Evolutionary conservation across 53 echinoderm and acorn worm genomes (phyloP).

Genomic region (Holothuria leucospilota): DNA sequence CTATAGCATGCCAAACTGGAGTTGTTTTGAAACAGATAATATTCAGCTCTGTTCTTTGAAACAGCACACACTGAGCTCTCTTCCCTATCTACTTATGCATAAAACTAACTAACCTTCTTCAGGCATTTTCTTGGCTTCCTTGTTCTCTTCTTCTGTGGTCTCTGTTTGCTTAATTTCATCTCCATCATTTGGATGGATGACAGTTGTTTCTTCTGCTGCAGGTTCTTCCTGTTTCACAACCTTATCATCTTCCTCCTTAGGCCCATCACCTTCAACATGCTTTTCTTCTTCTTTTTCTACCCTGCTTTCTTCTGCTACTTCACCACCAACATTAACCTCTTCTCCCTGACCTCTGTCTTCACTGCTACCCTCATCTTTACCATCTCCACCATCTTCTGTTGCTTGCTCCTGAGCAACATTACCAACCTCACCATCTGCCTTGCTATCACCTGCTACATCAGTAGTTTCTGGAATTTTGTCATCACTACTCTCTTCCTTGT

Average conservation of each 20-base stretch:
- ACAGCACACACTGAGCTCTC: too few species aligned
- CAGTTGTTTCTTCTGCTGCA: constrained; percentile 12
- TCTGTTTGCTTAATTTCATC: constrained; percentile 22
- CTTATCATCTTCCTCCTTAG: background rate
- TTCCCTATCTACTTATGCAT: too few species aligned
- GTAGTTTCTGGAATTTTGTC: background rate
- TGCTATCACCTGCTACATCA: background rate
- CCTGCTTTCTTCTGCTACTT: background rate
- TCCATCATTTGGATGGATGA: constrained; percentile 15
- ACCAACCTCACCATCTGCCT: background rate
- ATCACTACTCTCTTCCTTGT: background rate
- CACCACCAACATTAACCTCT: constrained; percentile 15
- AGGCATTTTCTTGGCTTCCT: constrained; percentile 23
- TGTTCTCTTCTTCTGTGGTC: constrained; percentile 20
- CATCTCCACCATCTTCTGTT: background rate
- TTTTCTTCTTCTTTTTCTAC: background rate
- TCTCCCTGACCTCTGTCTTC: background rate
- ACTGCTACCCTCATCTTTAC: background rate
- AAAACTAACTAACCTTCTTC: too few species aligned
- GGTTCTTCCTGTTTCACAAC: constrained; percentile 9
- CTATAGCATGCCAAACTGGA: too few species aligned
- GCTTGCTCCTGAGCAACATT: constrained; percentile 19
- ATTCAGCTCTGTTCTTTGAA: too few species aligned
- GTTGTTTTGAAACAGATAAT: too few species aligned
- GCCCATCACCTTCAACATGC: background rate